These are phyloP conservation scores for Epirrita christyi DNA, from an alignment of 2,888 invertebrate species.

Conservation along the genomic window DNA sequence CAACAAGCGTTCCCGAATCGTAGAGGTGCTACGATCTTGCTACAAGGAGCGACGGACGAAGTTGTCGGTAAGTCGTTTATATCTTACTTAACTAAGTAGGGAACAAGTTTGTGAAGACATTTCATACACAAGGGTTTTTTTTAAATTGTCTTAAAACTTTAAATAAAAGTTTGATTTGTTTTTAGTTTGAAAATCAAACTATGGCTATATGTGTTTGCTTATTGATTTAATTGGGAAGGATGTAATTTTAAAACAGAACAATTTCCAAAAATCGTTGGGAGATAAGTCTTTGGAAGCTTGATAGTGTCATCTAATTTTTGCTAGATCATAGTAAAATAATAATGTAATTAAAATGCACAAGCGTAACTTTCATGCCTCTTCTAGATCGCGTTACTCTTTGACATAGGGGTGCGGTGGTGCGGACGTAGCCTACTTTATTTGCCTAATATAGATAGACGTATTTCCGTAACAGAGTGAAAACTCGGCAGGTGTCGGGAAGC, in stretches of 20 bases:
- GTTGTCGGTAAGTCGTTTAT: slow-evolving; percentile 28
- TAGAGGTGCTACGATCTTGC: slow-evolving; percentile 18
- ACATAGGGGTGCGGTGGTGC: slow-evolving; percentile 18
- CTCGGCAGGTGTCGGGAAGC: slow-evolving; percentile 61
- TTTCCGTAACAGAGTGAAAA: slow-evolving; percentile 68
- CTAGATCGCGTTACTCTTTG: slow-evolving; percentile 15
- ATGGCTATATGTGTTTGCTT: no score
- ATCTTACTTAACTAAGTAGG: not conserved
- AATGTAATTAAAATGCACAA: not conserved
- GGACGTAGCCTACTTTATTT: slow-evolving; percentile 52
- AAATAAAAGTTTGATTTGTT: no score
- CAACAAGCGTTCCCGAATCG: slow-evolving; percentile 22
- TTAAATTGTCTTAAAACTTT: no score
- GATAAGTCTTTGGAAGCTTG: no score
- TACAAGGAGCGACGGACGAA: slow-evolving; percentile 9
- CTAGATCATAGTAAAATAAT: not conserved
- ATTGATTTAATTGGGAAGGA: not conserved
- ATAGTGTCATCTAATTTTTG: no score
- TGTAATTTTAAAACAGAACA: not conserved
- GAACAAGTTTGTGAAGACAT: no score
- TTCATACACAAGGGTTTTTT: no score
- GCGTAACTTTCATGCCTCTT: slow-evolving; percentile 3
- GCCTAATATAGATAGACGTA: slow-evolving; percentile 49
- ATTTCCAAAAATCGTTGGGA: no score
- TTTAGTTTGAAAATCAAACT: no score